These are phyloP conservation scores for Corythaixoides concolor DNA, from an alignment of 2,113 vertebrate genomes.

Conservation along the genomic window DNA sequence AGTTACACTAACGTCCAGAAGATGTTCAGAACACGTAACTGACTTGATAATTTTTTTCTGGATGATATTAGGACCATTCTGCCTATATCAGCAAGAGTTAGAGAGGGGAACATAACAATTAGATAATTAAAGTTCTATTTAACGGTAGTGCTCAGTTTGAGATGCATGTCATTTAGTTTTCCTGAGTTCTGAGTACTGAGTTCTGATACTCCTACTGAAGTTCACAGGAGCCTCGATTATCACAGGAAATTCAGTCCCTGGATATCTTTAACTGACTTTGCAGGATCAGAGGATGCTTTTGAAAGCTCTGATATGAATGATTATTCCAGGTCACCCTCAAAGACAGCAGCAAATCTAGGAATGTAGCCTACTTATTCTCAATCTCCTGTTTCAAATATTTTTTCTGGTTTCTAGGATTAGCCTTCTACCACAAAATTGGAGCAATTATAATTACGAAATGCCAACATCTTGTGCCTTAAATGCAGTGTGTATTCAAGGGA, in stretches of 20 bases:
- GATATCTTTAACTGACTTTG: neutral
- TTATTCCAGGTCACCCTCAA: neutral
- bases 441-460: neutral
- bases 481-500: neutral
- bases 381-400: neutral
- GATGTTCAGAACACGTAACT: neutral
- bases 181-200: accelerated
- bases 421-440: neutral
- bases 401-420: neutral
- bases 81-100: neutral
- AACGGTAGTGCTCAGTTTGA: neutral
- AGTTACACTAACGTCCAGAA: neutral
- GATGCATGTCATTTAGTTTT: neutral
- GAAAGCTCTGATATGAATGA: neutral
- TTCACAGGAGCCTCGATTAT: neutral
- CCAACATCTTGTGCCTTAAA: neutral
- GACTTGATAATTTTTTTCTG: neutral
- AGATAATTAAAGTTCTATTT: neutral
- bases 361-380: neutral
- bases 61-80: neutral
- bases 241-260: neutral
- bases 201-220: neutral
- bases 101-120: neutral
- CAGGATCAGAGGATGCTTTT: neutral
- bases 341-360: neutral